Percentiles rank a stretch among this genome's conserved stretches.
These are phyloP conservation scores for Bucorvus abyssinicus DNA, from an alignment of 2,797 vertebrate species.

Conservation along the genomic window DNA sequence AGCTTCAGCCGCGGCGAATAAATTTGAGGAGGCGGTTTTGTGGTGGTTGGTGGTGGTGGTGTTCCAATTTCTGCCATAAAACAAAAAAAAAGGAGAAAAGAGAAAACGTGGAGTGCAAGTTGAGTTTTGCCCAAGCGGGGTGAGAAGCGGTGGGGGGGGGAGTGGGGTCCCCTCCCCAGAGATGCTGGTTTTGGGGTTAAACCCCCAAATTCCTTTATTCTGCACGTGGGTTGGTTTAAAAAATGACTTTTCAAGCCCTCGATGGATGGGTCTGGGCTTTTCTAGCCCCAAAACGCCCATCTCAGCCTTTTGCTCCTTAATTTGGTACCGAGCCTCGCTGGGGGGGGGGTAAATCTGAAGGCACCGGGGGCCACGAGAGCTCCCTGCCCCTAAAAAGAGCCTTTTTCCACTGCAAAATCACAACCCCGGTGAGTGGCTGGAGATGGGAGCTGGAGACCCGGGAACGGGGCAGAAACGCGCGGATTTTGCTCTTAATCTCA, in stretches of 20 bases:
- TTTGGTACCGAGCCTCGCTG: background rate
- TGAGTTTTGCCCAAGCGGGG: background rate
- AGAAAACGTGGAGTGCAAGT: slow-evolving; percentile 9
- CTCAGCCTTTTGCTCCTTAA: background rate
- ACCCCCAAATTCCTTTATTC: background rate
- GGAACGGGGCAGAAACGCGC: accelerated
- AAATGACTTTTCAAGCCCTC: background rate
- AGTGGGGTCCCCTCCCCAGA: background rate
- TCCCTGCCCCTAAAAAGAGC: background rate
- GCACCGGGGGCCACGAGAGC: accelerated
- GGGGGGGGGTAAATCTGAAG: background rate
- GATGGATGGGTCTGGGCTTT: background rate
- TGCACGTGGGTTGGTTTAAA: background rate
- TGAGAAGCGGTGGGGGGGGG: background rate
- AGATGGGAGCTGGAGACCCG: accelerated
- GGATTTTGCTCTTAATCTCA: background rate
- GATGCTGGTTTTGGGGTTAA: background rate
- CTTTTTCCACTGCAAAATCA: background rate
- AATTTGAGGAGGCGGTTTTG: slow-evolving; percentile 54
- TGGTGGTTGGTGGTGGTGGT: no score
- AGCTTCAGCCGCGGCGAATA: slow-evolving; percentile 56
- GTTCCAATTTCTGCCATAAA: no score
- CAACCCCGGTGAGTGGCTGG: accelerated
- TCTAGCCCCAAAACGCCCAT: background rate
- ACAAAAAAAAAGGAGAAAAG: background rate